phyloP scores from a whole-genome alignment of 2,113 vertebrate species.

The Cnemophilus loriae region DNA sequence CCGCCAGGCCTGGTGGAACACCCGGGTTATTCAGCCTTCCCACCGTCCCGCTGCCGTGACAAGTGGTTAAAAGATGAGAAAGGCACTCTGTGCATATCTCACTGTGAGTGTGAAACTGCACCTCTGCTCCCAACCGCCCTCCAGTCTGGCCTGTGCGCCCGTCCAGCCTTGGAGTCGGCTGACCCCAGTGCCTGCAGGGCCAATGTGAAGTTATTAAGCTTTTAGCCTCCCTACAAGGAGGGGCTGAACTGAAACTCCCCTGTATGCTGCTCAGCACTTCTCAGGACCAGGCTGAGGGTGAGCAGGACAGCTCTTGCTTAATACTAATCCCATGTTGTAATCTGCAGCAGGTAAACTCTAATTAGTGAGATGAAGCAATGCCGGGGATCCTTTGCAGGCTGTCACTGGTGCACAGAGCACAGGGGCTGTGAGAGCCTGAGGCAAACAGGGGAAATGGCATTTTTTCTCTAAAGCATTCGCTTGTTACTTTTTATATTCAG shows the following conservation, averaged over 20 bases:
- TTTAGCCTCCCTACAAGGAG: neutral
- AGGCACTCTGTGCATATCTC: fast-evolving
- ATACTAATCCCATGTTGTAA: constrained; percentile 25
- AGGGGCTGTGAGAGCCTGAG: neutral
- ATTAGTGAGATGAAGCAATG: constrained; percentile 43
- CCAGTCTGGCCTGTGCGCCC: fast-evolving
- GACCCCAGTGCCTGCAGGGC: fast-evolving
- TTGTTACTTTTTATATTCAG: neutral
- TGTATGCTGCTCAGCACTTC: constrained; percentile 5
- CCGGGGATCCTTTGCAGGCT: neutral
- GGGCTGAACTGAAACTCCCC: neutral
- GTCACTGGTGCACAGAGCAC: neutral
- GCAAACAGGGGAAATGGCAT: neutral
- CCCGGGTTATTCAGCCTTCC: neutral
- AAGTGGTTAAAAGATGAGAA: neutral
- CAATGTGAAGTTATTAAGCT: fast-evolving
- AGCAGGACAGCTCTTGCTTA: constrained; percentile 26
- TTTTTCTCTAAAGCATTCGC: neutral
- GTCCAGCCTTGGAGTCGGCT: neutral
- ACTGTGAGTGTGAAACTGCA: fast-evolving
- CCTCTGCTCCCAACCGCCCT: fast-evolving
- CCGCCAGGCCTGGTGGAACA: neutral
- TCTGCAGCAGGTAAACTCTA: constrained; percentile 56
- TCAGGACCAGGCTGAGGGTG: neutral
- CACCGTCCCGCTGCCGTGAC: neutral